phyloP scores from a whole-genome alignment of 2,888 invertebrate species.

The Meiosimyza decipiens region DNA sequence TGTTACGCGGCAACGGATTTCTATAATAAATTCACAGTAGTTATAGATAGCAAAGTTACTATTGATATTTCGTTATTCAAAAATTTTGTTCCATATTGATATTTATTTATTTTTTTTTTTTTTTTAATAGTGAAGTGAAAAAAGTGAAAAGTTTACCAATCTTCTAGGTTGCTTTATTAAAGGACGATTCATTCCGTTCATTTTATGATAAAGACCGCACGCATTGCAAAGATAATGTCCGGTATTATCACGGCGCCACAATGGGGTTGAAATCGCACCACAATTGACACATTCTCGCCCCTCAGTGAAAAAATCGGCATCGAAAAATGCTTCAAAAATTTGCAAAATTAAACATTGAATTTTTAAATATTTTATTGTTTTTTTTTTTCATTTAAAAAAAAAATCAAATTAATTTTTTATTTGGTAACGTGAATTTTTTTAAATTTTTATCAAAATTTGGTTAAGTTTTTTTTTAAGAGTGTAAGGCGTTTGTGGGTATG shows the following conservation, averaged over 20 bases:
- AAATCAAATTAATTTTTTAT: slow-evolving; percentile 17
- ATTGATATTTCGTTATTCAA: slow-evolving; percentile 39
- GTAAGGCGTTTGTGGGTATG: slow-evolving; percentile 36
- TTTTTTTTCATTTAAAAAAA: slow-evolving; percentile 24
- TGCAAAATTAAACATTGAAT: slow-evolving; percentile 40
- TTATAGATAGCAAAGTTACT: slow-evolving; percentile 13
- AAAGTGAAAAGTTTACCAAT: slow-evolving; percentile 73
- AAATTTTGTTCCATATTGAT: slow-evolving; percentile 60
- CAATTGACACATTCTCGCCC: slow-evolving; percentile 99
- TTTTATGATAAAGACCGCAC: slow-evolving; percentile 97
- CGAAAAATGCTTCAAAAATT: slow-evolving; percentile 65
- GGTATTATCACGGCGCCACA: slow-evolving; percentile 98
- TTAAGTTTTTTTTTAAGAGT: slow-evolving; percentile 36
- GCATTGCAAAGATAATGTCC: slow-evolving; percentile 99
- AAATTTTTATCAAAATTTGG: slow-evolving; percentile 37
- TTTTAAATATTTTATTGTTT: slow-evolving; percentile 40
- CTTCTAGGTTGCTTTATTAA: slow-evolving; percentile 91
- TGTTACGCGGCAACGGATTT: slow-evolving; percentile 60
- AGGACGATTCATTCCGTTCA: slow-evolving; percentile 95
- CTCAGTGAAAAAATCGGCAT: slow-evolving; percentile 74
- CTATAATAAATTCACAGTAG: slow-evolving; percentile 54
- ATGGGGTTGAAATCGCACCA: slow-evolving; percentile 95
- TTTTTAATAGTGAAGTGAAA: slow-evolving; percentile 35
- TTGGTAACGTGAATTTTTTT: slow-evolving; percentile 17
- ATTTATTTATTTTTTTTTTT: slow-evolving; percentile 45